Conservation (phyloP, 2,888 invertebrate genomes). For the Lottia scabra region DNA sequence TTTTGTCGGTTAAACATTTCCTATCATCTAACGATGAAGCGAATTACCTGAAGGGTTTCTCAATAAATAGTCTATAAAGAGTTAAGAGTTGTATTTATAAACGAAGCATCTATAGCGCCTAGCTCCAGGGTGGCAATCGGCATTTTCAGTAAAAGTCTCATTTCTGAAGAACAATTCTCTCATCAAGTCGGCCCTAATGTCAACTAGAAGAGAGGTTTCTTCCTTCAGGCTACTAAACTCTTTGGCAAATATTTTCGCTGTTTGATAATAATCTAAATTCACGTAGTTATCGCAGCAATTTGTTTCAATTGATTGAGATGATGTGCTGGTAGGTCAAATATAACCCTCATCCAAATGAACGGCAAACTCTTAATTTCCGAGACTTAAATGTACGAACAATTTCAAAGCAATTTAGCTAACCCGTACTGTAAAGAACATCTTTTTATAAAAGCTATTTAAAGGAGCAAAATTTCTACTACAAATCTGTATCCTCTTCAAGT, state of each 20-base stretch:
- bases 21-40: slow-evolving; percentile 12
- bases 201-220: slow-evolving; percentile 9
- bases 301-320: slow-evolving; percentile 17
- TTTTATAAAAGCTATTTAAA: too few relatives aligned
- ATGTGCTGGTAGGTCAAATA: not conserved
- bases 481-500: too few relatives aligned
- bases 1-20: slow-evolving; percentile 20
- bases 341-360: not conserved
- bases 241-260: slow-evolving; percentile 25
- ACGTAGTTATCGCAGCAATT: slow-evolving; percentile 23
- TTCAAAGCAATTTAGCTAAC: not conserved
- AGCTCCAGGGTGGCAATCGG: slow-evolving; percentile 6
- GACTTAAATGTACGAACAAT: not conserved
- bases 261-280: slow-evolving; percentile 25
- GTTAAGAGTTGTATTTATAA: slow-evolving; percentile 13
- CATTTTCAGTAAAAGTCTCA: not conserved
- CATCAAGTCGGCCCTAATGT: slow-evolving; percentile 7
- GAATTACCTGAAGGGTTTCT: slow-evolving; percentile 14
- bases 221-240: slow-evolving; percentile 14
- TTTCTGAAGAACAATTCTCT: slow-evolving; percentile 9
- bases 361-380: not conserved
- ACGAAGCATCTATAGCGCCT: slow-evolving; percentile 15
- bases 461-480: too few relatives aligned
- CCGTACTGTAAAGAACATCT: too few relatives aligned
- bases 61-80: slow-evolving; percentile 15